Conservation (phyloP, 2,797 vertebrate species). For the Coregonus sp. region DNA sequence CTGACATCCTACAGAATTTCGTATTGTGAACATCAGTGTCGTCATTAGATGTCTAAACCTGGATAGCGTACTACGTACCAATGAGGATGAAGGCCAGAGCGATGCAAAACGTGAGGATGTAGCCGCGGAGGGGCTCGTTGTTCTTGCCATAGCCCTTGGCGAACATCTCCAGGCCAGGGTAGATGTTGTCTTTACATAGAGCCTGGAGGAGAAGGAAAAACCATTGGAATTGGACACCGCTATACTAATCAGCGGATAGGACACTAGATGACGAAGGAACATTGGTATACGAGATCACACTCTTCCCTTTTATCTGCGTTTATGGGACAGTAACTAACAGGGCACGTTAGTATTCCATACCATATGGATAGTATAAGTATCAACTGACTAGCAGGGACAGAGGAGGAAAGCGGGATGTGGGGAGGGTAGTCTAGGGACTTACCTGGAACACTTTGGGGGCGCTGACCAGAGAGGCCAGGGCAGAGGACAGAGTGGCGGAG, state of each 20-base stretch:
- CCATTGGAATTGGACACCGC: too few relatives aligned
- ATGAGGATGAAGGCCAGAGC: constrained; percentile 97
- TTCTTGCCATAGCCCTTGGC: constrained; percentile 98
- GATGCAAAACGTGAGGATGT: constrained; percentile 93
- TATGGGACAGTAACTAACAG: too few relatives aligned
- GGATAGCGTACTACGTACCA: constrained; percentile 71
- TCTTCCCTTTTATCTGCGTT: too few relatives aligned
- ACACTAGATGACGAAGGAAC: too few relatives aligned
- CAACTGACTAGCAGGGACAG: not conserved
- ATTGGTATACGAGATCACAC: too few relatives aligned
- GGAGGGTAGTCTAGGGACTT: constrained; percentile 26
- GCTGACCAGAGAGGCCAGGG: constrained; percentile 96
- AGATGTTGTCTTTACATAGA: constrained; percentile 97
- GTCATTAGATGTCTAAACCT: not conserved
- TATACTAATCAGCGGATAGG: too few relatives aligned
- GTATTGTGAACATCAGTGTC: not conserved
- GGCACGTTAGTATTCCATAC: too few relatives aligned
- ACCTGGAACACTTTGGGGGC: constrained; percentile 99
- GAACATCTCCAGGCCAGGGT: constrained; percentile 91
- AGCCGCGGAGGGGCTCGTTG: constrained; percentile 96
- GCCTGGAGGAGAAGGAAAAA: constrained; percentile 73
- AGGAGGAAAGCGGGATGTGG: not conserved
- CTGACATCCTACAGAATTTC: too few relatives aligned
- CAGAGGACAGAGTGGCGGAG: constrained; percentile 95
- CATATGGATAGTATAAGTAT: not conserved